These are phyloP conservation scores for Alectoris magna DNA, from an alignment of 2,797 vertebrate species.

Conservation along the genomic window DNA sequence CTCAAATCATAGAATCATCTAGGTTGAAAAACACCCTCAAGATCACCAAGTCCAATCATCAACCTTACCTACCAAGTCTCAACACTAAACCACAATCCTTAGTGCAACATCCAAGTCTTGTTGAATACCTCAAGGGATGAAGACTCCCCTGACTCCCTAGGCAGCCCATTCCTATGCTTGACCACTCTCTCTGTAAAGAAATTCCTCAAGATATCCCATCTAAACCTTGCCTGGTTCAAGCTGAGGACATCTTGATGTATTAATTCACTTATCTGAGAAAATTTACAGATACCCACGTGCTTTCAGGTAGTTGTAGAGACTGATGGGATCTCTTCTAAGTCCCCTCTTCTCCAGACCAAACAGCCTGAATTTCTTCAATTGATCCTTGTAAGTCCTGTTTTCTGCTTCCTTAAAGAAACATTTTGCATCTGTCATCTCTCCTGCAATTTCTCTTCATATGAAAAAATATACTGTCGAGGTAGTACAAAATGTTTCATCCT, in stretches of 20 bases:
- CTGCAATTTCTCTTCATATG: background rate
- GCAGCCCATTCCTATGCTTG: background rate
- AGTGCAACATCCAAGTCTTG: background rate
- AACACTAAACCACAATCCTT: background rate
- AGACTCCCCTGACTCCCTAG: too few species aligned
- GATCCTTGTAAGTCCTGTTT: background rate
- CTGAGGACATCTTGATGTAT: background rate
- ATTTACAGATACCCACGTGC: background rate
- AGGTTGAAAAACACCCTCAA: background rate
- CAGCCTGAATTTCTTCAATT: background rate
- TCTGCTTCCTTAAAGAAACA: background rate
- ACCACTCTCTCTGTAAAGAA: background rate
- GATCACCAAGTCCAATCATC: background rate
- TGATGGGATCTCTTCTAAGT: background rate
- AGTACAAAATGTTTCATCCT: background rate
- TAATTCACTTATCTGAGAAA: background rate
- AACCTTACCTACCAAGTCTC: background rate
- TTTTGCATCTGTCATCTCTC: background rate
- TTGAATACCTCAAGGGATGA: background rate
- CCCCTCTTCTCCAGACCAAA: background rate
- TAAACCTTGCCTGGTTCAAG: background rate
- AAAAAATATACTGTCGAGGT: background rate
- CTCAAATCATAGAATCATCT: background rate
- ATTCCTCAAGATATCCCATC: background rate
- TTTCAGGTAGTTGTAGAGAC: background rate